Percentiles rank a stretch among this genome's conserved stretches.
Evolutionary conservation across 2,113 vertebrate species (phyloP).

Genomic region (Ceyx melanurus): DNA sequence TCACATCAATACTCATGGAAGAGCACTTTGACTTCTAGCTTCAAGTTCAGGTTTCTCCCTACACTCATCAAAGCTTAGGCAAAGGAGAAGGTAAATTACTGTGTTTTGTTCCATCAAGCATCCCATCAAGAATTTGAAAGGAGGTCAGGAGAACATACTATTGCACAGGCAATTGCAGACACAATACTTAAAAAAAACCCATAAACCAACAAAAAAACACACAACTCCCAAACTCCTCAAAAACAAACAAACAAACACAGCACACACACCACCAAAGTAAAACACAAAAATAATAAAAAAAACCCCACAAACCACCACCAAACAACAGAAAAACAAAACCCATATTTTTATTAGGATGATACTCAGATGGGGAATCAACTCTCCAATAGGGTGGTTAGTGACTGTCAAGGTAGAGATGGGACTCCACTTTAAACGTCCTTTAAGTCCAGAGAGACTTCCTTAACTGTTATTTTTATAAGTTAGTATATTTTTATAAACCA

Average conservation of each 20-base stretch:
- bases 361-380: neutral
- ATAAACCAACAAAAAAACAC: too few relatives aligned
- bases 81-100: neutral
- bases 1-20: fast-evolving
- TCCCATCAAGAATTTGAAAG: neutral
- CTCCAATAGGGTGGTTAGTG: neutral
- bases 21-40: neutral
- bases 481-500: neutral
- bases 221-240: too few relatives aligned
- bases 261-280: neutral
- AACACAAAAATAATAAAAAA: too few relatives aligned
- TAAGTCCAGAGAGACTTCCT: neutral
- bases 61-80: neutral
- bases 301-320: neutral
- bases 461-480: neutral
- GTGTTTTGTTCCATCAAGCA: neutral
- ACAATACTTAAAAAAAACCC: neutral
- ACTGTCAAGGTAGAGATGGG: neutral
- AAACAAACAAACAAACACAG: neutral
- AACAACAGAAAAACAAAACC: neutral
- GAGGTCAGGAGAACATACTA: neutral
- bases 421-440: neutral
- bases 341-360: neutral
- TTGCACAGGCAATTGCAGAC: neutral
- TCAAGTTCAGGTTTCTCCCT: neutral